Percentiles rank a stretch among this genome's conserved stretches.
These are phyloP conservation scores for Halichoerus grypus DNA, from an alignment of 2,113 vertebrate genomes.

Conservation along the genomic window DNA sequence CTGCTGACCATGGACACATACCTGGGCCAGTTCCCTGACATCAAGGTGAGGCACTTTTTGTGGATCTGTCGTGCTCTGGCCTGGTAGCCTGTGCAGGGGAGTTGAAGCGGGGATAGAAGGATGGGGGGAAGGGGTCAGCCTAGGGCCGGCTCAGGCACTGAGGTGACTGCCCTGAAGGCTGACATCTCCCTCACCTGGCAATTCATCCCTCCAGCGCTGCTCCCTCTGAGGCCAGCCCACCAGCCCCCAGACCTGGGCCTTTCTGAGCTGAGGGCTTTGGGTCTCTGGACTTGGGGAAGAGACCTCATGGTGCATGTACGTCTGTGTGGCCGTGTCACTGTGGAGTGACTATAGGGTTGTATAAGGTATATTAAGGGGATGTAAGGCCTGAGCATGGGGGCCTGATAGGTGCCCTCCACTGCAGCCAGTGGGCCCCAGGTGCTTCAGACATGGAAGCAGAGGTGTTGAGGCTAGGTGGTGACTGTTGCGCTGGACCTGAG, in stretches of 20 bases:
- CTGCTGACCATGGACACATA: conserved; percentile 99
- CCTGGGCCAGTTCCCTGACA: conserved; percentile 98
- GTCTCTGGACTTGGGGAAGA: not conserved
- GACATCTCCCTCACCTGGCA: not conserved
- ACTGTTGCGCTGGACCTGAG: rapidly evolving
- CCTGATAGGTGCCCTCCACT: rapidly evolving
- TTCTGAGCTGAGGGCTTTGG: not conserved
- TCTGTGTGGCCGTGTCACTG: too few relatives aligned
- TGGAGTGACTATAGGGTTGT: too few relatives aligned
- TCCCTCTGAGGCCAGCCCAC: not conserved
- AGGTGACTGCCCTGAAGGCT: not conserved
- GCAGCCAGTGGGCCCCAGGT: too few relatives aligned
- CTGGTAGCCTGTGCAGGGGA: not conserved
- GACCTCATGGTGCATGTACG: rapidly evolving
- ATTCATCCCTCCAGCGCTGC: not conserved
- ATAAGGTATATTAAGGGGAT: too few relatives aligned
- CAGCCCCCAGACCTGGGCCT: not conserved
- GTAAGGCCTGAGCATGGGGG: not conserved
- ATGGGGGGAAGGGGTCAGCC: rapidly evolving
- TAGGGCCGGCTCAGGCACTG: not conserved
- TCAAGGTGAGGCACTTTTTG: conserved; percentile 90
- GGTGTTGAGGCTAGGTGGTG: too few relatives aligned
- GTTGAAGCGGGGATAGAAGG: not conserved
- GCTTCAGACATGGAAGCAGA: rapidly evolving
- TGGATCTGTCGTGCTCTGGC: rapidly evolving